These are phyloP conservation scores for Sycophila texana DNA, from an alignment of 2,888 invertebrate genomes.

Conservation along the genomic window DNA sequence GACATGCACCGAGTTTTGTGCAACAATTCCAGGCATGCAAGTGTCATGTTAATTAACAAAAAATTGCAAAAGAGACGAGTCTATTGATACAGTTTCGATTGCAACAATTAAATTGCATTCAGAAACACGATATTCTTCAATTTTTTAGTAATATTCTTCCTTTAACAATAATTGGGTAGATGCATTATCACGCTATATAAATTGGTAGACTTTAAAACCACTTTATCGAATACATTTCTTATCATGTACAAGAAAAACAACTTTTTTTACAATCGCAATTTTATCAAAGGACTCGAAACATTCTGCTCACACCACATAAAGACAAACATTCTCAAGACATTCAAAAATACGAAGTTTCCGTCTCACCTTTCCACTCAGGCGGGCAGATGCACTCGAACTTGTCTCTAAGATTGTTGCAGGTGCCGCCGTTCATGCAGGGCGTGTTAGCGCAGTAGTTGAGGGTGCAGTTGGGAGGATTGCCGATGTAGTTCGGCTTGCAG, in stretches of 20 bases:
- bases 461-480: constrained; percentile 75
- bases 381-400: constrained; percentile 84
- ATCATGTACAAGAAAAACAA: no score
- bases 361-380: constrained; percentile 83
- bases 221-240: no score
- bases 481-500: constrained; percentile 80
- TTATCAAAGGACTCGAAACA: not conserved
- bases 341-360: constrained; percentile 15
- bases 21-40: not conserved
- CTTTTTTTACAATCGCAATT: no score
- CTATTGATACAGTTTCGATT: no score
- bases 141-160: no score
- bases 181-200: no score
- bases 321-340: constrained; percentile 52
- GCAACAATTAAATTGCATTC: no score
- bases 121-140: no score
- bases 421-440: constrained; percentile 86
- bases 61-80: no score
- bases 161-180: no score
- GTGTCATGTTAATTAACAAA: no score
- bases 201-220: no score
- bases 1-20: constrained; percentile 8
- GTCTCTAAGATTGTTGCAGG: constrained; percentile 79
- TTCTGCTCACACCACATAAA: constrained; percentile 44
- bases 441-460: constrained; percentile 81